Conservation (phyloP, 2,888 invertebrate genomes). For the Lamproptera curius region DNA sequence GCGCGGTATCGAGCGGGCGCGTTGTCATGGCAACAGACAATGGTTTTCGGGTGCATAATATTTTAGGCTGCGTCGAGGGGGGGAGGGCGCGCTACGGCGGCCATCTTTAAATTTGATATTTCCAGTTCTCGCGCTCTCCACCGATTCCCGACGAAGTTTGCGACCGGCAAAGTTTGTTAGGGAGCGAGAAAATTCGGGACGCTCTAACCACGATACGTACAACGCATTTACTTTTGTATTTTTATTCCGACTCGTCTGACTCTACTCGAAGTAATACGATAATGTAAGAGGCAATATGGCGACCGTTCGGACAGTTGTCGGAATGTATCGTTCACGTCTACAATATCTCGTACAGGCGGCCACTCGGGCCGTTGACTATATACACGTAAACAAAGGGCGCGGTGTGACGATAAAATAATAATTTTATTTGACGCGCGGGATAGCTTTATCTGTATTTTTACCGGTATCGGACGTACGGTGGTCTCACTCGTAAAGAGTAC, state of each 20-base stretch:
- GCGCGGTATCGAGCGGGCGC: conserved; percentile 67
- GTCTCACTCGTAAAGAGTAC: conserved; percentile 67
- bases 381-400: conserved; percentile 18
- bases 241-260: too few species aligned
- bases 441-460: conserved; percentile 33
- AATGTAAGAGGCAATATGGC: neutral
- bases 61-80: conserved; percentile 72
- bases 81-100: conserved; percentile 58
- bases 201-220: neutral
- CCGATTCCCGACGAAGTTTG: conserved; percentile 57
- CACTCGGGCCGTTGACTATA: conserved; percentile 18
- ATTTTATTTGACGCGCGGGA: conserved; percentile 17
- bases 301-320: neutral
- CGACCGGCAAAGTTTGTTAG: conserved; percentile 41
- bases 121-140: conserved; percentile 70
- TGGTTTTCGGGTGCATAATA: conserved; percentile 79
- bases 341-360: neutral
- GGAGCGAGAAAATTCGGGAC: conserved; percentile 31
- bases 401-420: conserved; percentile 17
- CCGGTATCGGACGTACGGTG: conserved; percentile 43
- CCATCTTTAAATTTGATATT: conserved; percentile 78
- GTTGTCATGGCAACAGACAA: conserved; percentile 77
- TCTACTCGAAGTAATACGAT: too few species aligned
- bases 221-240: too few species aligned
- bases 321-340: neutral